Percentiles rank a stretch among this genome's conserved stretches.
These are phyloP conservation scores for Mya arenaria DNA, from an alignment of 1,140 invertebrate genomes.

Conservation along the genomic window DNA sequence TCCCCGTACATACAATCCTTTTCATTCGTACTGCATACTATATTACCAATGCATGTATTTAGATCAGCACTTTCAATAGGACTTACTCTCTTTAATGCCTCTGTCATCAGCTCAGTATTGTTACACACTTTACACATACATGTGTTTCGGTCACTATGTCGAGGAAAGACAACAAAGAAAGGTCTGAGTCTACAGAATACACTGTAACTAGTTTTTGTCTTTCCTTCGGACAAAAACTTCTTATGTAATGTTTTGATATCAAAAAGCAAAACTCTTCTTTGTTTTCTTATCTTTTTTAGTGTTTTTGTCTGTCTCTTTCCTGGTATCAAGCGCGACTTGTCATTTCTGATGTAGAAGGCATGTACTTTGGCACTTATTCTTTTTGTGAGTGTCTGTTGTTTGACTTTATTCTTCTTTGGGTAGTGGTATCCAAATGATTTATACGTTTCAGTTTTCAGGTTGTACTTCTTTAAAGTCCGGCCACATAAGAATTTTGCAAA, in stretches of 20 bases:
- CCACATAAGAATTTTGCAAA: not conserved
- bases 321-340: constrained; percentile 42
- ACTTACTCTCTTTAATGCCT: constrained; percentile 5
- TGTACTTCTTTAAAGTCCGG: constrained; percentile 13
- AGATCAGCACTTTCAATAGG: constrained; percentile 21
- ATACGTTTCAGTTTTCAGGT: constrained; percentile 3
- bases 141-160: constrained; percentile 51
- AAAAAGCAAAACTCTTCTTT: constrained; percentile 43
- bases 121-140: constrained; percentile 56
- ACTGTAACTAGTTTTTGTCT: constrained; percentile 49
- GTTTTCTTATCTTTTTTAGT: constrained; percentile 50
- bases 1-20: constrained; percentile 56
- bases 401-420: no score
- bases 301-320: constrained; percentile 54
- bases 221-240: constrained; percentile 52
- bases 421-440: not conserved
- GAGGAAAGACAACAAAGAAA: constrained; percentile 54
- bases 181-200: constrained; percentile 49
- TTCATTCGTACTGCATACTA: constrained; percentile 25
- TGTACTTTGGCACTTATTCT: not conserved
- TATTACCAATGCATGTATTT: not conserved
- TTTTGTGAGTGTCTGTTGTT: constrained; percentile 30
- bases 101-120: constrained; percentile 51
- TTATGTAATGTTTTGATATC: constrained; percentile 35
- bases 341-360: constrained; percentile 52